Conservation (phyloP, 2,113 vertebrate genomes). For the Nothocercus nigrocapillus region DNA sequence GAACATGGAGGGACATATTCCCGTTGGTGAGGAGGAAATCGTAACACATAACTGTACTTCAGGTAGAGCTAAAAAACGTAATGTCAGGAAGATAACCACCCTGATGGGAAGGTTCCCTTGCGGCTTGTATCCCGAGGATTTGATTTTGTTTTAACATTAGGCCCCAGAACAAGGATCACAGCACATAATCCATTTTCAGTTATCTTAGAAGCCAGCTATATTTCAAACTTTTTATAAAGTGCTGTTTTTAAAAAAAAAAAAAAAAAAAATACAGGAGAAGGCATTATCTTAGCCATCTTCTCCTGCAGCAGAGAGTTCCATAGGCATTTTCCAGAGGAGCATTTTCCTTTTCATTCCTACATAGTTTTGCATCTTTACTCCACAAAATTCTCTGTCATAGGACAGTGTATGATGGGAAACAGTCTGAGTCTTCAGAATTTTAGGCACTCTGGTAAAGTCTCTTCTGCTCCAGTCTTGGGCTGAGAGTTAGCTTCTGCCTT, state of each 20-base stretch:
- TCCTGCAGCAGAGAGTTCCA: background rate
- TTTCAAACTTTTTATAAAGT: background rate
- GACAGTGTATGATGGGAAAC: background rate
- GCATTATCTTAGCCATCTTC: background rate
- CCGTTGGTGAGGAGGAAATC: background rate
- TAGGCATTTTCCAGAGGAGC: background rate
- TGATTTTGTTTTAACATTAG: conserved; percentile 13
- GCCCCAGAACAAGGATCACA: background rate
- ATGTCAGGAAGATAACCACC: background rate
- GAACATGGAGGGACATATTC: background rate
- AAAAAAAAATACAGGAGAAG: background rate
- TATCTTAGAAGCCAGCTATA: background rate
- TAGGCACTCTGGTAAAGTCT: background rate
- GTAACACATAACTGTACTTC: background rate
- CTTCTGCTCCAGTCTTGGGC: background rate
- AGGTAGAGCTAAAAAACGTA: background rate
- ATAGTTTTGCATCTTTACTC: background rate
- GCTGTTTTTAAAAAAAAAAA: background rate
- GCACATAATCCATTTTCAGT: background rate
- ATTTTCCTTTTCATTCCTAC: background rate
- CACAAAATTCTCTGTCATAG: background rate
- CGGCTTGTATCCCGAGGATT: background rate
- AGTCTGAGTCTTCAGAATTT: background rate
- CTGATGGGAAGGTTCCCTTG: background rate
- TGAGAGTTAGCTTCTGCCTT: background rate